Conservation (phyloP, 2,797 vertebrate species). For the Avahi laniger region DNA sequence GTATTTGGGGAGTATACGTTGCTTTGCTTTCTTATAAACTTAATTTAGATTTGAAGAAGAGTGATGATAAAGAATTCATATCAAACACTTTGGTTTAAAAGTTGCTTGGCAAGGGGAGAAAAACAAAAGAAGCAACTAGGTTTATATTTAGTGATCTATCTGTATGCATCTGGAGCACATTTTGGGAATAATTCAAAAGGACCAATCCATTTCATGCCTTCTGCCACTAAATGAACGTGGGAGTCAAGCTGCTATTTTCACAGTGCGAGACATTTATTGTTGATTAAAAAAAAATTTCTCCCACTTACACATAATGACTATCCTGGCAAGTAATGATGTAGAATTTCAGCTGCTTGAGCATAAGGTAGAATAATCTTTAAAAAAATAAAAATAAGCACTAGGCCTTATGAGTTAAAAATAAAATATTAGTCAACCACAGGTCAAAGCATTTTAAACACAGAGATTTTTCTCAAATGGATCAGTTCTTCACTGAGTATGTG, state of each 20-base stretch:
- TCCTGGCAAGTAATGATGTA: conserved; percentile 73
- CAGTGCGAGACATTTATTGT: conserved; percentile 81
- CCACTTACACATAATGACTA: conserved; percentile 78
- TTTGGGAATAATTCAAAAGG: conserved; percentile 81
- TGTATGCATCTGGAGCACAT: conserved; percentile 80
- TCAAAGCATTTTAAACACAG: background rate
- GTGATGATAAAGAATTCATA: conserved; percentile 66
- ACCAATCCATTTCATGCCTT: conserved; percentile 80
- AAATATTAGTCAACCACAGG: conserved; percentile 56
- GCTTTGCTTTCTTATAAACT: conserved; percentile 45
- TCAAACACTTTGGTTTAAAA: conserved; percentile 72
- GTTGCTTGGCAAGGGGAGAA: conserved; percentile 73
- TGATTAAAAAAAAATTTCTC: conserved; percentile 79
- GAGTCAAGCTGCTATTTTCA: conserved; percentile 84
- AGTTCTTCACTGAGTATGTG: background rate
- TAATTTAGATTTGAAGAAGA: conserved; percentile 68
- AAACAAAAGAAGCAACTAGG: conserved; percentile 79
- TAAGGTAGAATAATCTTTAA: conserved; percentile 61
- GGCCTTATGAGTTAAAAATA: conserved; percentile 38
- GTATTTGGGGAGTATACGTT: background rate
- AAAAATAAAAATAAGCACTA: conserved; percentile 27
- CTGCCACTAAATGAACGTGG: conserved; percentile 82
- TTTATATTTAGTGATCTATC: conserved; percentile 84
- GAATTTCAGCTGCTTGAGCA: conserved; percentile 68
- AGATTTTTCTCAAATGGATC: background rate